Percentiles rank a stretch among this genome's conserved stretches.
These are phyloP conservation scores for Zaprionus davidi DNA, from an alignment of 1,140 invertebrate genomes.

Conservation along the genomic window DNA sequence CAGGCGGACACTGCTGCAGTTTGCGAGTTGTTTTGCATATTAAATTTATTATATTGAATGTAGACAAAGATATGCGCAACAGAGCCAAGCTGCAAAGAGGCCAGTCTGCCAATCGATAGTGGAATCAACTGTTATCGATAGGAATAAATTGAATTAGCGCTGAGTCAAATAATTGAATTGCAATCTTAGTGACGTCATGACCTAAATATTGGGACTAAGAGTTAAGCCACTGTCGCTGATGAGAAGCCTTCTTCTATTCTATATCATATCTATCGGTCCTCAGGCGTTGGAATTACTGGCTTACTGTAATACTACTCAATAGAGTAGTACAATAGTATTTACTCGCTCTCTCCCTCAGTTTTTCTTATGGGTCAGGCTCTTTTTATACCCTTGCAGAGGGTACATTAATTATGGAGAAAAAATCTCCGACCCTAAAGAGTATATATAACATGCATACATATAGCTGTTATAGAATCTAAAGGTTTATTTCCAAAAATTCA, in stretches of 20 bases:
- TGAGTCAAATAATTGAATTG: neutral
- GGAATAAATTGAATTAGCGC: neutral
- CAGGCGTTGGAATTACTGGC: constrained; percentile 4
- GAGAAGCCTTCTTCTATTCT: neutral
- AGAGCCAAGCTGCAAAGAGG: constrained; percentile 12
- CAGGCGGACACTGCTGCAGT: constrained; percentile 60
- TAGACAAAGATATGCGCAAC: constrained; percentile 40
- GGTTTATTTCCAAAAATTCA: no score
- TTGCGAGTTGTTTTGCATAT: constrained; percentile 75
- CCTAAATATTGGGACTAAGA: neutral
- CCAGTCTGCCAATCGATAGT: constrained; percentile 8
- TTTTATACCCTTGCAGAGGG: no score
- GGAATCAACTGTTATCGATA: constrained; percentile 24
- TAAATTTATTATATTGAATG: constrained; percentile 83
- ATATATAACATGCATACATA: no score
- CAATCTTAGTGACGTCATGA: neutral
- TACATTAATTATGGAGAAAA: no score
- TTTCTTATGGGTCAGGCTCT: no score
- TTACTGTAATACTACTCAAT: constrained; percentile 2
- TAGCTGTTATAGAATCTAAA: no score
- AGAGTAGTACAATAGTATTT: neutral
- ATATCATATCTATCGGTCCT: neutral
- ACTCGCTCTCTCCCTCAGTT: constrained; percentile 1
- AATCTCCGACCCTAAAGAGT: no score
- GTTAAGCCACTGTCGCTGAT: neutral